Base-by-base conservation (phyloP, 1,140 invertebrate genomes). In the Teleopsis dalmanni region DNA sequence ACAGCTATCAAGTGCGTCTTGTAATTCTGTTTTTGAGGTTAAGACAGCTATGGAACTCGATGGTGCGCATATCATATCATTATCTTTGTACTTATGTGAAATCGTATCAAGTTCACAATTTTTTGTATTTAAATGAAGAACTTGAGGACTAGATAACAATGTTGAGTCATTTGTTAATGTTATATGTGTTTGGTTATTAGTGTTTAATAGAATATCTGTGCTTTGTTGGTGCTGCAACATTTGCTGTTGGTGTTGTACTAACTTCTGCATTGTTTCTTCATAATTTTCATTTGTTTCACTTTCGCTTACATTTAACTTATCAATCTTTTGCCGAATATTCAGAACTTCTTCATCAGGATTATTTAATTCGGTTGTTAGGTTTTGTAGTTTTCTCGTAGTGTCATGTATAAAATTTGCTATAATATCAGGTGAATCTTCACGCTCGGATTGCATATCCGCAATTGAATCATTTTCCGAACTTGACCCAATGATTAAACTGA, bases 301-400 rank as follows among this genome's bases (percentile, higher is more conserved):
- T 4, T 38, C 23, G 11, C 18, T 11, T 22, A 23, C 45, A 22
- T 23, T 35, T 3, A 1, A 9, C 13, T 21, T 7, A 16, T 47
- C 8, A 27, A 33, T 4, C 3, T 23, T 23, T 35, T 35, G n/a
- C 33, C 9, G 5, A 27, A 37, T 18, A 16, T 47, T 34, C 19
- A 14, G 4, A 27, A 22, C 7, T 36, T 48, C 45, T 35, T 54
- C 46, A 23, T 54, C 49, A 14, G 16, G 43, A 23, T 51, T 47
- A 31, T 56, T 50, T 34, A 48, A 21, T 29, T 56, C 51, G 10
- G 40, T 50, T 29, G 51, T 56, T 14, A 53, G 42, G 47, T 53
- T 45, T 23, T 54, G 38, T 14, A 54, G 33, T 50, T 48, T 47
- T 16, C 34, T 16, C 18, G 48, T 53, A 18, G 51, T 53, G 16